Conservation (phyloP, 2,797 vertebrate species). For the Malacoraja senta region DNA sequence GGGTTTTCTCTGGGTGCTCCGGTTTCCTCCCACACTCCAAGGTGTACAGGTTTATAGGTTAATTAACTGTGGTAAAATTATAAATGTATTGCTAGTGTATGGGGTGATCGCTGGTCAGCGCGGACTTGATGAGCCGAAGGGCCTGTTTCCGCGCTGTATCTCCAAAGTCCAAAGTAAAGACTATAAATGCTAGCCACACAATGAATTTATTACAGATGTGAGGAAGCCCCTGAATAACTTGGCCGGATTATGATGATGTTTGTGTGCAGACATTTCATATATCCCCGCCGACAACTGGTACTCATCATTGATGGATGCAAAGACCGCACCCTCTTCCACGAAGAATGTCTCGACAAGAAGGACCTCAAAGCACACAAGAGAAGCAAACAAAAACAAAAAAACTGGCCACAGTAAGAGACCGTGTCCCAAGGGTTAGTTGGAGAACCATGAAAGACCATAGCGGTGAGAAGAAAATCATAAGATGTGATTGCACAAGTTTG, state of each 20-base stretch:
- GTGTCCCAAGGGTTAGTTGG: not conserved
- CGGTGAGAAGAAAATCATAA: not conserved
- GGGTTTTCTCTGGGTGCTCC: no score
- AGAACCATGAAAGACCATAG: not conserved
- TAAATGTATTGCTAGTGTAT: no score
- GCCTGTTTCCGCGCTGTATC: no score
- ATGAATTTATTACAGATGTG: no score
- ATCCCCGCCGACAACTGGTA: not conserved
- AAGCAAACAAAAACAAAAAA: not conserved
- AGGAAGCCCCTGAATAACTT: not conserved
- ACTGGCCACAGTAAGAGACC: not conserved
- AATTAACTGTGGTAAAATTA: no score
- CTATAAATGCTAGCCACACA: no score
- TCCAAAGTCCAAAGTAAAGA: no score
- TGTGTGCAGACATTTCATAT: not conserved
- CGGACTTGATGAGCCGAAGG: no score
- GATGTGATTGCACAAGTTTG: not conserved
- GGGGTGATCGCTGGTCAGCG: no score
- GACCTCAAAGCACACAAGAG: conserved; percentile 12
- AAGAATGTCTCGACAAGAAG: not conserved
- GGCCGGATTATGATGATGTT: not conserved
- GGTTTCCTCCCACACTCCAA: no score
- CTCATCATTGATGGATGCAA: not conserved
- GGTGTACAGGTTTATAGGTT: no score
- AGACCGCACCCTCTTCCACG: not conserved